Conservation (phyloP, 2,888 invertebrate species). For the Lithodes maja region DNA sequence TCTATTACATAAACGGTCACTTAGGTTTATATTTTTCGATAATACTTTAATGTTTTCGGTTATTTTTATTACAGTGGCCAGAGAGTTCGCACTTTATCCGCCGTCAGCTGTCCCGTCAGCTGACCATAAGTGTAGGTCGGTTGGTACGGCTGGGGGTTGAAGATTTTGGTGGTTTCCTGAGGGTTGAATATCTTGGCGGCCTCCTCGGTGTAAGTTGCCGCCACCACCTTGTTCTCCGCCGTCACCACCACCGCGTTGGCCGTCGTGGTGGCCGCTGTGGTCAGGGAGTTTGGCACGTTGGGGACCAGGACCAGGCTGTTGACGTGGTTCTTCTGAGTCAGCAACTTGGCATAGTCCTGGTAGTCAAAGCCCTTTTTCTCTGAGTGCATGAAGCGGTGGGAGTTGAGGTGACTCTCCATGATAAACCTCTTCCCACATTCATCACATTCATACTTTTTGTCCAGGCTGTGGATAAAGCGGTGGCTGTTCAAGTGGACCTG, state of each 20-base stretch:
- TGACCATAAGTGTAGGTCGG: slow-evolving; percentile 53
- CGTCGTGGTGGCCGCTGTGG: slow-evolving; percentile 2
- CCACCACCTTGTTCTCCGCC: neutral
- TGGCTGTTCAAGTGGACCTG: slow-evolving; percentile 52
- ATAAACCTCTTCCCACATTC: slow-evolving; percentile 59
- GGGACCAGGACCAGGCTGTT: slow-evolving; percentile 47
- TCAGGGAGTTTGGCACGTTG: slow-evolving; percentile 37
- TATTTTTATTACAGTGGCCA: slow-evolving; percentile 50
- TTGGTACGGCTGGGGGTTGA: slow-evolving; percentile 57
- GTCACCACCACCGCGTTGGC: neutral
- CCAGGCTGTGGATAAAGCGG: slow-evolving; percentile 47
- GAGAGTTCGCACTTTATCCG: slow-evolving; percentile 57
- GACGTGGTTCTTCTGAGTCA: slow-evolving; percentile 50
- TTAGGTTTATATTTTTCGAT: neutral
- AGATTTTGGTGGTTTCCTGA: slow-evolving; percentile 32
- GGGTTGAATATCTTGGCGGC: neutral
- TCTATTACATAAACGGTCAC: neutral
- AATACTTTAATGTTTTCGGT: neutral
- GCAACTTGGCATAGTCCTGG: slow-evolving; percentile 50
- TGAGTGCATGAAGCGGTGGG: slow-evolving; percentile 53
- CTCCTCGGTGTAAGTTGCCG: slow-evolving; percentile 39
- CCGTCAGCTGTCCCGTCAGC: slow-evolving; percentile 41
- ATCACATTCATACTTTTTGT: slow-evolving; percentile 54
- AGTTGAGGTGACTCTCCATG: slow-evolving; percentile 52
- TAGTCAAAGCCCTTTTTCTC: slow-evolving; percentile 50